Evolutionary conservation across 1,140 invertebrate genomes (phyloP).

Genomic region (Meloidogyne hapla): DNA sequence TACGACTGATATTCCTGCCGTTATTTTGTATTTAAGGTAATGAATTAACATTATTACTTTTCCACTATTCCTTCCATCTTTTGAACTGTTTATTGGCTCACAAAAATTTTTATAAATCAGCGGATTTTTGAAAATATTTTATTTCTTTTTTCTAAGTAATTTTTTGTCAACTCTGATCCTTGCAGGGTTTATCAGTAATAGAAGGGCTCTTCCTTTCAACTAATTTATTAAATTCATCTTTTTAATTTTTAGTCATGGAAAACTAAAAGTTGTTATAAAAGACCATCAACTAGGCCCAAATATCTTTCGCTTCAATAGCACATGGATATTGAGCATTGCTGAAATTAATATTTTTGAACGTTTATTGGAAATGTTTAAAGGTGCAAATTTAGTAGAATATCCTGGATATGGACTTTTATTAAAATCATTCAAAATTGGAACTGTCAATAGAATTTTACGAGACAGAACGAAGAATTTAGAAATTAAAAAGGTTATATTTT

Average conservation of each 20-base stretch:
- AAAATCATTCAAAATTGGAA: not conserved
- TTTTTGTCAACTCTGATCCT: too few relatives aligned
- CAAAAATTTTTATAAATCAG: too few relatives aligned
- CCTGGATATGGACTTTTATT: constrained; percentile 5
- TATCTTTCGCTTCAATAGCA: not conserved
- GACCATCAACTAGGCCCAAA: not conserved
- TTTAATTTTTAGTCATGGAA: not conserved
- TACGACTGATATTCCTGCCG: not conserved
- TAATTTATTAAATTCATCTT: too few relatives aligned
- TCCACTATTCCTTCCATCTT: too few relatives aligned
- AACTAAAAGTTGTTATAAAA: not conserved
- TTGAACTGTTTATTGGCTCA: too few relatives aligned
- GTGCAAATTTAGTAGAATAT: constrained; percentile 2
- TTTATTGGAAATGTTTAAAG: constrained; percentile 3
- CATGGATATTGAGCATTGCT: not conserved
- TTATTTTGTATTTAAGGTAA: not conserved
- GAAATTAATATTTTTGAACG: not conserved
- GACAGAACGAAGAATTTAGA: not conserved
- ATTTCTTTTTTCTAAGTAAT: too few relatives aligned
- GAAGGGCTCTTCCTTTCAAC: too few relatives aligned
- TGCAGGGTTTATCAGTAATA: too few relatives aligned
- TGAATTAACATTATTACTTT: too few relatives aligned
- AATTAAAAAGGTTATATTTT: constrained; percentile 2
- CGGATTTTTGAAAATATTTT: too few relatives aligned
- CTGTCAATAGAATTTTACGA: not conserved